Base-by-base conservation (phyloP, 2,888 invertebrate species). In the Neoascia interrupta region DNA sequence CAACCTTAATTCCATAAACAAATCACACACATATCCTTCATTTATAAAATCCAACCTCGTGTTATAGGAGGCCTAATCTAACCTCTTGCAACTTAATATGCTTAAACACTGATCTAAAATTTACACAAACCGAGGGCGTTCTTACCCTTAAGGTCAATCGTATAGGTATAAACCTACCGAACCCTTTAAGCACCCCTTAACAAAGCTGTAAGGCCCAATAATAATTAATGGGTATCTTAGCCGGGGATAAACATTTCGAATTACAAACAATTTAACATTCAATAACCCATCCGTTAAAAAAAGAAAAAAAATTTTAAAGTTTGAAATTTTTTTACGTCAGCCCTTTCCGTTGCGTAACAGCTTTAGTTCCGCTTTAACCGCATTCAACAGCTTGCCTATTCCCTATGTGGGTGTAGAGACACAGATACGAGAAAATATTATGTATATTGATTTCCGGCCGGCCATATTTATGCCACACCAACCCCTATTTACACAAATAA, bases 391-490 rank as follows among this genome's bases (percentile, higher is more conserved):
- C 69, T 75, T 75, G 75, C 56, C 36, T 21, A 36, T 37, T 36
- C 11, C 37, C n/a, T 26, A 0, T 41, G 39, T 19, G 18, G 26
- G 43, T 28, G 18, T 15, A 64, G 13, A 41, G n/a, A 58, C 49
- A 53, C 23, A 58, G 43, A 47, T 37, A 69, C 8, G 19, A n/a
- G 31, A 61, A 75, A 58, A 21, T 26, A 26, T 26, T 31, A n/a
- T 31, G n/a, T 56, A 31, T 75, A 75, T 75, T 56, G 75, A 75
- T 75, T 75, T 75, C 69, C 69, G 56, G 56, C 75, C 75, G 75
- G 75, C 75, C 69, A 75, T 75, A 63, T 75, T 69, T 56, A 47
- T 53, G 41, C 51, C 56, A 21, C 37, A 63, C 31, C 69, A 75
- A 63, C 56, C 49, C 36, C 19, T 18, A 74, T 68, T 56, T 49